phyloP scores from a whole-genome alignment of 2,797 vertebrate genomes.

The Rhodeus uyekii region DNA sequence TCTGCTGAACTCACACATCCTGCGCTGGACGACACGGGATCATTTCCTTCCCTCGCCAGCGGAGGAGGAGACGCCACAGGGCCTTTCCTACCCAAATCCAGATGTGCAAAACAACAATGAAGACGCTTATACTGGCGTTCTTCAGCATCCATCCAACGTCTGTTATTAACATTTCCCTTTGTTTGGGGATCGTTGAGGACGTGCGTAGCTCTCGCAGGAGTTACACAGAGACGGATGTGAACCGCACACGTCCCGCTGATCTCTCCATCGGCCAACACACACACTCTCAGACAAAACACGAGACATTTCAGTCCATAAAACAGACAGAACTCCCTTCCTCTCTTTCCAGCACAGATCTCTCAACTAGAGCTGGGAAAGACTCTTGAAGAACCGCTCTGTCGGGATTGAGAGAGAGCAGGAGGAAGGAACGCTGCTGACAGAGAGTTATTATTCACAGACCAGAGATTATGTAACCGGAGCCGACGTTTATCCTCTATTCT shows the following conservation, averaged over 20 bases:
- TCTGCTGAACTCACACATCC: constrained; percentile 72
- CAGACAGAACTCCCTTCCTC: background rate
- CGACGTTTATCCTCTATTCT: no score
- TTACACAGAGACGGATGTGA: constrained; percentile 41
- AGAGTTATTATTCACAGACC: constrained; percentile 51
- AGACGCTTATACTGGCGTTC: constrained; percentile 36
- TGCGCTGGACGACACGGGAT: constrained; percentile 59
- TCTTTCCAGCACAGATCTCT: background rate
- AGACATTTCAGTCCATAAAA: no score
- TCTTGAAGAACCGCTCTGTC: background rate
- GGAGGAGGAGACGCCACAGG: constrained; percentile 22
- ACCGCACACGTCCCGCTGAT: constrained; percentile 37
- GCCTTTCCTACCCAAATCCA: constrained; percentile 84
- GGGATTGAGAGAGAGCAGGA: background rate
- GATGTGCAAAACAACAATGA: constrained; percentile 76
- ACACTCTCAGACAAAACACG: no score
- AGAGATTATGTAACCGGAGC: no score
- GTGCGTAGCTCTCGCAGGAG: constrained; percentile 26
- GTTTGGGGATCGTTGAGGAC: constrained; percentile 46
- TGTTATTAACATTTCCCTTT: constrained; percentile 79
- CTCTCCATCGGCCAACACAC: constrained; percentile 31
- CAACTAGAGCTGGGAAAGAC: background rate
- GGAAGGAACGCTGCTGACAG: background rate
- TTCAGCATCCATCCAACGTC: constrained; percentile 54
- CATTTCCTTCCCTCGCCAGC: constrained; percentile 76